Percentiles rank a stretch among this genome's conserved stretches.
These are phyloP conservation scores for Chloebia gouldiae DNA, from an alignment of 2,113 vertebrate genomes.

Conservation along the genomic window DNA sequence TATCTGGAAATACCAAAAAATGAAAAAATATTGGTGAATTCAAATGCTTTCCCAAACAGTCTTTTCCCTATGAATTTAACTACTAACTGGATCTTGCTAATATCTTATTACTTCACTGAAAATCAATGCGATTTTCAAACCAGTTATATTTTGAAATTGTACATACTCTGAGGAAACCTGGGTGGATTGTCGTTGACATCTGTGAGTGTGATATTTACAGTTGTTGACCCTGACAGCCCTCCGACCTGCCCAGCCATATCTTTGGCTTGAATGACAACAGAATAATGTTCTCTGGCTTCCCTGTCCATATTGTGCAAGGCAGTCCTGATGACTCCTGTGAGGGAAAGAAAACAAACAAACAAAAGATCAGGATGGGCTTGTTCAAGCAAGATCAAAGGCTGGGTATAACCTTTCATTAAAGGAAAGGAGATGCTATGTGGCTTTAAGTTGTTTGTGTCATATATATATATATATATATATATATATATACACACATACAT, in stretches of 20 bases:
- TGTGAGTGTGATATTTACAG: constrained; percentile 94
- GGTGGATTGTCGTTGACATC: constrained; percentile 98
- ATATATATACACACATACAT: too few species aligned
- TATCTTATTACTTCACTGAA: not conserved
- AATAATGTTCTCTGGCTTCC: constrained; percentile 96
- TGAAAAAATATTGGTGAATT: not conserved
- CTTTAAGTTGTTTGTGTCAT: not conserved
- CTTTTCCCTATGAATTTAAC: not conserved
- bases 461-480: not conserved
- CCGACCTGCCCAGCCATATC: constrained; percentile 98
- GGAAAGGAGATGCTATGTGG: not conserved
- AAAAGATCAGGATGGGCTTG: not conserved
- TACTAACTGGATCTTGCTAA: not conserved
- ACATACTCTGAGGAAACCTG: constrained; percentile 92
- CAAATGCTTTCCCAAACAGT: not conserved
- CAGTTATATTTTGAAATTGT: constrained; percentile 23
- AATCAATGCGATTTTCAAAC: not conserved
- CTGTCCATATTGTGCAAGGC: constrained; percentile 96
- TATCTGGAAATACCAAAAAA: not conserved
- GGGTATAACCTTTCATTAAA: not conserved
- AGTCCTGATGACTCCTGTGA: constrained; percentile 93
- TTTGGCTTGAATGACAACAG: constrained; percentile 98
- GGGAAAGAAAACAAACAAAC: not conserved
- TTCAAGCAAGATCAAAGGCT: not conserved
- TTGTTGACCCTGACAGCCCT: constrained; percentile 94